These are phyloP conservation scores for Pelmatolapia mariae DNA, from an alignment of 2,113 vertebrate genomes.

Conservation along the genomic window DNA sequence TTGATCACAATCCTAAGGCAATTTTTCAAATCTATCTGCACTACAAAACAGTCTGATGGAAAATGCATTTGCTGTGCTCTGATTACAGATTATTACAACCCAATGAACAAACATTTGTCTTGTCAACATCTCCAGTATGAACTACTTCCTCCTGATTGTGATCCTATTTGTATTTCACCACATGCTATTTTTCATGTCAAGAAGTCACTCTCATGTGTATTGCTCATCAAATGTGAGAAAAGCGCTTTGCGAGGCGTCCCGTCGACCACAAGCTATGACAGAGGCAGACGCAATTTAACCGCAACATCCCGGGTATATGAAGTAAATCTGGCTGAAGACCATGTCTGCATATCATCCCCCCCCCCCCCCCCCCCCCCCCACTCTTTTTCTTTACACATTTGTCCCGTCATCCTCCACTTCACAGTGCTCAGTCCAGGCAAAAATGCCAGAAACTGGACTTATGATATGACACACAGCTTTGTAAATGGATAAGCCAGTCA, in stretches of 20 bases:
- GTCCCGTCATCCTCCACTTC: not conserved
- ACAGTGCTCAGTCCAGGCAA: not conserved
- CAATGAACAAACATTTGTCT: constrained; percentile 69
- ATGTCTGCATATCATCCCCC: constrained; percentile 5
- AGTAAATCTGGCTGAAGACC: not conserved
- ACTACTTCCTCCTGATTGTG: constrained; percentile 49
- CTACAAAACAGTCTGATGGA: constrained; percentile 62
- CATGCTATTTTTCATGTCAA: constrained; percentile 46
- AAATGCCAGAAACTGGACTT: not conserved
- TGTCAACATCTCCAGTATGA: constrained; percentile 60
- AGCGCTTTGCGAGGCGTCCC: not conserved
- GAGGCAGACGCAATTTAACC: not conserved
- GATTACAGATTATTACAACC: constrained; percentile 68
- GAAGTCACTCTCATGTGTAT: constrained; percentile 28
- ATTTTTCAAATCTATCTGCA: constrained; percentile 58
- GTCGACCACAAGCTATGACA: not conserved
- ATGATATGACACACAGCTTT: not conserved
- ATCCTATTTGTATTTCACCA: constrained; percentile 45
- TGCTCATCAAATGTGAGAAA: constrained; percentile 22
- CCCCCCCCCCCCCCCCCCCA: not conserved
- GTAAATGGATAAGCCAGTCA: not conserved
- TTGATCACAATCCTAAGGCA: constrained; percentile 61
- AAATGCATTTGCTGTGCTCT: constrained; percentile 61
- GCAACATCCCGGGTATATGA: not conserved
- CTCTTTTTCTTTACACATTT: not conserved